Evolutionary conservation across 2,797 vertebrate species (phyloP).

Genomic region (Platyrinchus mystaceus): DNA sequence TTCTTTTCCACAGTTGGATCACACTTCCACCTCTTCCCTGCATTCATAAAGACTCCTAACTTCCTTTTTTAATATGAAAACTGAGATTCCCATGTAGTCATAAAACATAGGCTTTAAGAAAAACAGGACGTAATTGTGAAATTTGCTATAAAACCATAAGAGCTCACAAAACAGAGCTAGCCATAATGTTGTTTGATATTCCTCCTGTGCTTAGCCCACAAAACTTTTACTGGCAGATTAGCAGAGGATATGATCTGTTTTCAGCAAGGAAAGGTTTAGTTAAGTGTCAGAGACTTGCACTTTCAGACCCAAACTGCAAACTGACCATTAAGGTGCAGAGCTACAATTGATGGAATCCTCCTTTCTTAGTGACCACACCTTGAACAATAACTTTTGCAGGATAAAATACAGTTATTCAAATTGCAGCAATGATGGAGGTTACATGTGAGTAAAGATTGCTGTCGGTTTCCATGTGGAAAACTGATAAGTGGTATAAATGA

Average conservation of each 20-base stretch:
- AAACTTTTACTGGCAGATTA: not conserved
- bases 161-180: not conserved
- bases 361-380: not conserved
- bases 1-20: not conserved
- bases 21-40: not conserved
- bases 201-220: not conserved
- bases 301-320: not conserved
- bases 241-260: not conserved
- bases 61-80: not conserved
- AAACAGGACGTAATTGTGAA: not conserved
- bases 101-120: not conserved
- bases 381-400: not conserved
- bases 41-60: not conserved
- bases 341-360: not conserved
- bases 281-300: not conserved
- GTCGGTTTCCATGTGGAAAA: fast-evolving
- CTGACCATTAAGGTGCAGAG: not conserved
- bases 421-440: not conserved
- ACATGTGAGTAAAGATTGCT: not conserved
- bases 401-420: not conserved
- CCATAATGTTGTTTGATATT: not conserved
- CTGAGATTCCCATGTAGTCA: not conserved
- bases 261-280: not conserved
- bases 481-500: not conserved
- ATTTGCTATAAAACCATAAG: not conserved